Percentiles rank a stretch among this genome's conserved stretches.
These are phyloP conservation scores for Macaca nemestrina DNA, from an alignment of 2,113 vertebrate genomes.

Conservation along the genomic window DNA sequence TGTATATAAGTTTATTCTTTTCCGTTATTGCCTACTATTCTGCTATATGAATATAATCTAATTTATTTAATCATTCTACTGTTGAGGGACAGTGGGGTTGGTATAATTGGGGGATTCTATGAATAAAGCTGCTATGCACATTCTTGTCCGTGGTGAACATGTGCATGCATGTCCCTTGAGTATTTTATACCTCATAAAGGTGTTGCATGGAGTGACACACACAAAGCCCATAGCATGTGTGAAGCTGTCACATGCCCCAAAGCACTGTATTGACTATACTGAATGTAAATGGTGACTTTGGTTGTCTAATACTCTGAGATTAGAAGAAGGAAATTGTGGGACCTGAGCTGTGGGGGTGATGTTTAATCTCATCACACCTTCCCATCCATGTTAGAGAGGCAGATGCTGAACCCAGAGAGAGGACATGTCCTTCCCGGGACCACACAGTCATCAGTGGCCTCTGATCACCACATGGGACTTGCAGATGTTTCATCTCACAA, in stretches of 20 bases:
- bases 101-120: not conserved
- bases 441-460: not conserved
- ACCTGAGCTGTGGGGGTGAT: not conserved
- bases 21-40: not conserved
- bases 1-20: not conserved
- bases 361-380: not conserved
- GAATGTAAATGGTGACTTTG: not conserved
- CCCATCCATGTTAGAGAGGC: not conserved
- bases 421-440: not conserved
- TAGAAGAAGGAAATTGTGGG: too few relatives aligned
- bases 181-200: not conserved
- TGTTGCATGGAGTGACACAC: not conserved
- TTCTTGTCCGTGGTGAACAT: not conserved
- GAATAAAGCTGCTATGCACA: not conserved
- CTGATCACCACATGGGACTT: not conserved
- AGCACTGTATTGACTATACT: not conserved
- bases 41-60: not conserved
- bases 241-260: fast-evolving
- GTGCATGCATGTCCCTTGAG: not conserved
- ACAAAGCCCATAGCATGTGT: too few relatives aligned
- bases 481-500: not conserved
- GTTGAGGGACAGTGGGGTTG: not conserved
- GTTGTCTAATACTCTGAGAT: not conserved
- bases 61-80: not conserved
- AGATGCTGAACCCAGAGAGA: not conserved